phyloP scores from a whole-genome alignment of 2,797 vertebrate species.

The Sebastes cheni region DNA sequence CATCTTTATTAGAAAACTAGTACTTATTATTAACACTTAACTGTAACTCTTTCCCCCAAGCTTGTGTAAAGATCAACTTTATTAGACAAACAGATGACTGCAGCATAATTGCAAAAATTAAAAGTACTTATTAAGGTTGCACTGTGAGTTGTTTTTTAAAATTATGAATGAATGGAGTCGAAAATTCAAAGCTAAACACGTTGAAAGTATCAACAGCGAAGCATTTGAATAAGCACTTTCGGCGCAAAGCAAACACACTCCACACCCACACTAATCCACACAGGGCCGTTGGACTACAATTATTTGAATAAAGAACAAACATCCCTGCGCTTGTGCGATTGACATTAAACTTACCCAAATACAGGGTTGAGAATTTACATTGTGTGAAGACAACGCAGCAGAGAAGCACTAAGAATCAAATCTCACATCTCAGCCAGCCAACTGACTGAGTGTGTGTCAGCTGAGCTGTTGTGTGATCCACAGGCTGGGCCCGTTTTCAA shows the following conservation, averaged over 20 bases:
- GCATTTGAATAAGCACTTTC: constrained; percentile 40
- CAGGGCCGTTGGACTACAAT: neutral
- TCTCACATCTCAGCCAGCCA: neutral
- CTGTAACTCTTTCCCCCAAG: neutral
- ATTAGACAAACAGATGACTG: neutral
- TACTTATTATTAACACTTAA: neutral
- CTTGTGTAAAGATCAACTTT: neutral
- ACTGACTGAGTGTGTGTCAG: constrained; percentile 18
- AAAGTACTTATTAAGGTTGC: neutral
- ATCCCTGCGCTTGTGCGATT: neutral
- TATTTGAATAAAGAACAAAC: constrained; percentile 28
- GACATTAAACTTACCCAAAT: constrained; percentile 21
- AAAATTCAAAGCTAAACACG: constrained; percentile 23
- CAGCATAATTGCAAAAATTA: neutral
- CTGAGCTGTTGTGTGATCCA: constrained; percentile 14
- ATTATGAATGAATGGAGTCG: neutral
- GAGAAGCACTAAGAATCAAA: neutral
- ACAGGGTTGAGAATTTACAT: constrained; percentile 17
- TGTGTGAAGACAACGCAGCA: neutral
- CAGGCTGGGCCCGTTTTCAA: constrained; percentile 24
- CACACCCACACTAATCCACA: constrained; percentile 28
- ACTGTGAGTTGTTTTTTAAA: neutral
- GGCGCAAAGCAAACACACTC: constrained; percentile 46
- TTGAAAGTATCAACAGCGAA: constrained; percentile 34
- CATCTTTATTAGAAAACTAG: neutral